These are phyloP conservation scores for Himalopsyche phryganea DNA, from an alignment of 1,140 invertebrate species.

Conservation along the genomic window DNA sequence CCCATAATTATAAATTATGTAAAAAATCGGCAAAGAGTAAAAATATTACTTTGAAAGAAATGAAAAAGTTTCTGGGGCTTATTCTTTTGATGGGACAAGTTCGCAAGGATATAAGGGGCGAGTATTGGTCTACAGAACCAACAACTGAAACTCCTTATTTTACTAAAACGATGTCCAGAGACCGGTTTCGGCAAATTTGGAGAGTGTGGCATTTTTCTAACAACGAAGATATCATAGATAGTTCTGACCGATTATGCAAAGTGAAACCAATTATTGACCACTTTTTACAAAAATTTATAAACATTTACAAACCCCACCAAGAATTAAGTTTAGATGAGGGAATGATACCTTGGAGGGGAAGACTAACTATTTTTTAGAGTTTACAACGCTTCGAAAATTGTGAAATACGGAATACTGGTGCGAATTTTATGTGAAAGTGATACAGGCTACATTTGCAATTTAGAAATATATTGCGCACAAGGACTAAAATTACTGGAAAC, in stretches of 20 bases:
- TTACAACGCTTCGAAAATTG: slow-evolving; percentile 34
- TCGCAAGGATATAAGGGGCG: too few species aligned
- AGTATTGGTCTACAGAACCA: too few species aligned
- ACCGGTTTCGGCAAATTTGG: slow-evolving; percentile 35
- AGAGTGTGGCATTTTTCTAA: slow-evolving; percentile 31
- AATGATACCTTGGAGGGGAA: slow-evolving; percentile 30
- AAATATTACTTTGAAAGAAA: too few species aligned
- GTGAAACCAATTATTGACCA: slow-evolving; percentile 28
- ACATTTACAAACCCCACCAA: slow-evolving; percentile 32
- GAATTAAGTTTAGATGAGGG: slow-evolving; percentile 34
- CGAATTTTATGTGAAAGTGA: slow-evolving; percentile 33
- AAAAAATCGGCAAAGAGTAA: too few species aligned
- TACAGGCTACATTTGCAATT: slow-evolving; percentile 32
- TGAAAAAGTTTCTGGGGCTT: too few species aligned
- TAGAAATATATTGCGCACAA: slow-evolving; percentile 28
- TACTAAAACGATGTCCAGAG: too few species aligned
- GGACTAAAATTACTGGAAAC: slow-evolving; percentile 24
- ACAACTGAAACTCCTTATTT: too few species aligned
- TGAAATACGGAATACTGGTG: slow-evolving; percentile 32
- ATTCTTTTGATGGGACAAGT: too few species aligned
- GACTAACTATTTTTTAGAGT: slow-evolving; percentile 27
- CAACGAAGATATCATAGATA: slow-evolving; percentile 24
- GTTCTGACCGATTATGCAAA: slow-evolving; percentile 27
- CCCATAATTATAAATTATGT: too few species aligned
- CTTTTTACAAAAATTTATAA: slow-evolving; percentile 33